Evolutionary conservation across 2,888 invertebrate species (phyloP), one percentile per base, ranked within the genome.

Genomic region (Thalpophila matura): DNA sequence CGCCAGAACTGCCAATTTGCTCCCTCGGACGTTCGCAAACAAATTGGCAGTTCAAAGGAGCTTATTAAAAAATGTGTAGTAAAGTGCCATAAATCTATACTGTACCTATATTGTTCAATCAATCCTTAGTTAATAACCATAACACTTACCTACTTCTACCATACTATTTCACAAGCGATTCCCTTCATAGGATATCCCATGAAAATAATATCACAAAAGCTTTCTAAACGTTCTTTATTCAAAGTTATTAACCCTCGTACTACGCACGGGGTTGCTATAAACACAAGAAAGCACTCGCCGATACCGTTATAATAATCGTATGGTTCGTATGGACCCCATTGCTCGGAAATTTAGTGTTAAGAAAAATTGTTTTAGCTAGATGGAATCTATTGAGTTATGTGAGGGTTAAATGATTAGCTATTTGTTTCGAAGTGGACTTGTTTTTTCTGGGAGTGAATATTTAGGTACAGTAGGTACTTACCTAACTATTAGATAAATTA

Each of bases 261-360:
- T 27, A 10, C 42, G 31, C 50, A 22, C 51, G 49, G 53, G 62
- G 60, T 20, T 37, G 49, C 75, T 38, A 73, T 74, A 75, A 81
- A 83, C 83, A 83, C 76, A 72, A 71, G 80, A 84, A 84, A 82
- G 74, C 84, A 84, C 84, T 84, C 74, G 67, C 62, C 33, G 40
- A 61, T 74, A 73, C 14, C 58, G 49, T 74, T 77, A 69, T 58
- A 35, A 64, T 38, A 56, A 42, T 53, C 42, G 38, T 61, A 56
- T 29, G 56, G 26, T 16, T 40, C 38, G 22, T 27, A 38, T 37
- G 55, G 66, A 54, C 61, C 70, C 55, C 50, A 47, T 12, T 14
- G 31, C 24, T 35, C 16, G 10, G 4, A 16, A 51, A 33, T 71
- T 54, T 54, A 54, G 65, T 53, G 59, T 54, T 50, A 20, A 31